These are phyloP conservation scores for Yasuhikotakia modesta DNA, from an alignment of 2,797 vertebrate genomes.

Conservation along the genomic window DNA sequence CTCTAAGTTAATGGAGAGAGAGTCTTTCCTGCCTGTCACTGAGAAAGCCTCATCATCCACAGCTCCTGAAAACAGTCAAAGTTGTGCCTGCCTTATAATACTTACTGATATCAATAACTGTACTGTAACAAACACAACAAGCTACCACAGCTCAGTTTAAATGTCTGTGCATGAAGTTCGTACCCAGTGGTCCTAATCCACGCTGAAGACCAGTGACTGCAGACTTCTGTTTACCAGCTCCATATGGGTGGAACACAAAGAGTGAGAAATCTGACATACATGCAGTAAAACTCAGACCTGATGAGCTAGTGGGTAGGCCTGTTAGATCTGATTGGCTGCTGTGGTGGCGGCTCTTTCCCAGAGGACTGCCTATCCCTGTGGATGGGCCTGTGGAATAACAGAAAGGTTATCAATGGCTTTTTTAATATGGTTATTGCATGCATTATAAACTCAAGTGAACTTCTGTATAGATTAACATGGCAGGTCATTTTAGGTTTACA, in stretches of 20 bases:
- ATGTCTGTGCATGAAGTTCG: background rate
- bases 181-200: conserved; percentile 83
- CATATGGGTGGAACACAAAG: conserved; percentile 96
- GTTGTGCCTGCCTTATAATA: background rate
- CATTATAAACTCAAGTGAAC: too few relatives aligned
- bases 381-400: conserved; percentile 77
- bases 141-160: background rate
- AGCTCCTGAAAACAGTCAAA: conserved; percentile 74
- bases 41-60: conserved; percentile 95
- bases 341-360: conserved; percentile 91
- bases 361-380: conserved; percentile 86
- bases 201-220: conserved; percentile 89
- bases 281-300: conserved; percentile 96
- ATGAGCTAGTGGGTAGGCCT: conserved; percentile 85
- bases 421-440: too few relatives aligned
- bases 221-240: conserved; percentile 95
- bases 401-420: too few relatives aligned
- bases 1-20: conserved; percentile 96
- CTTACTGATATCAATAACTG: background rate
- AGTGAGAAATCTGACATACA: conserved; percentile 99
- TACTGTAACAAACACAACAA: too few relatives aligned
- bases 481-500: too few relatives aligned
- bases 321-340: conserved; percentile 96
- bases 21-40: conserved; percentile 96
- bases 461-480: too few relatives aligned